A percentile compares a stretch with the other conserved stretches of the same genome.
Conservation (phyloP, 1,140 invertebrate genomes). For the Zaprionus nigranus region DNA sequence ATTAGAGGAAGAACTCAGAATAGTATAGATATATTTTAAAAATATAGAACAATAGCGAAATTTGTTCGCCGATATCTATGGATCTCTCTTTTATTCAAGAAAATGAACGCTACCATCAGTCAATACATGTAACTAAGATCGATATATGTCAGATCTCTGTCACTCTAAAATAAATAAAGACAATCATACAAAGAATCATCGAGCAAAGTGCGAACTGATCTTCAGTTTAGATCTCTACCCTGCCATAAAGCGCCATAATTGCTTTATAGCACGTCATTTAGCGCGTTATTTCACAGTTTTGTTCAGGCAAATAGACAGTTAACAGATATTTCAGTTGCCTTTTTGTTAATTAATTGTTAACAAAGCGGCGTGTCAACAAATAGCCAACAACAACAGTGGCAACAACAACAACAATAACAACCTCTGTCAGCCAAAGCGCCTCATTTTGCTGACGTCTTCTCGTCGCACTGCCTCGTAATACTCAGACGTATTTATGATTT, state of each 20-base stretch:
- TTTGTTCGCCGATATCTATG: not conserved
- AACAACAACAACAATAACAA: conserved; percentile 17
- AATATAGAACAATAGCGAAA: fast-evolving
- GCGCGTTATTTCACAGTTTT: conserved; percentile 25
- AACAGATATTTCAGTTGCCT: conserved; percentile 27
- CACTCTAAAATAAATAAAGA: not conserved
- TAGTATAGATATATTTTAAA: no score
- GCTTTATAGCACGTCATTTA: conserved; percentile 59
- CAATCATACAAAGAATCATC: not conserved
- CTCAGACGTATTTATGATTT: conserved; percentile 36
- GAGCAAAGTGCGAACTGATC: not conserved
- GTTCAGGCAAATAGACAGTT: conserved; percentile 52
- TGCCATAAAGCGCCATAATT: conserved; percentile 53
- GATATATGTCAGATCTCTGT: no score
- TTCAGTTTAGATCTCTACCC: no score
- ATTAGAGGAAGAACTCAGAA: not conserved
- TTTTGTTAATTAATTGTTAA: conserved; percentile 76
- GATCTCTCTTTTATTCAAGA: not conserved
- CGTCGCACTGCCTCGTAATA: conserved; percentile 19
- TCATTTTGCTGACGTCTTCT: conserved; percentile 47
- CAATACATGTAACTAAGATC: no score
- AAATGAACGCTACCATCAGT: not conserved
- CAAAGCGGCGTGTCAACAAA: conserved; percentile 67
- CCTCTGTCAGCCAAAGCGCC: conserved; percentile 32
- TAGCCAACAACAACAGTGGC: conserved; percentile 10